Evolutionary conservation across 1,140 invertebrate genomes (phyloP), one percentile per base, ranked within the genome.

Genomic region (Leptoteleia sp.): DNA sequence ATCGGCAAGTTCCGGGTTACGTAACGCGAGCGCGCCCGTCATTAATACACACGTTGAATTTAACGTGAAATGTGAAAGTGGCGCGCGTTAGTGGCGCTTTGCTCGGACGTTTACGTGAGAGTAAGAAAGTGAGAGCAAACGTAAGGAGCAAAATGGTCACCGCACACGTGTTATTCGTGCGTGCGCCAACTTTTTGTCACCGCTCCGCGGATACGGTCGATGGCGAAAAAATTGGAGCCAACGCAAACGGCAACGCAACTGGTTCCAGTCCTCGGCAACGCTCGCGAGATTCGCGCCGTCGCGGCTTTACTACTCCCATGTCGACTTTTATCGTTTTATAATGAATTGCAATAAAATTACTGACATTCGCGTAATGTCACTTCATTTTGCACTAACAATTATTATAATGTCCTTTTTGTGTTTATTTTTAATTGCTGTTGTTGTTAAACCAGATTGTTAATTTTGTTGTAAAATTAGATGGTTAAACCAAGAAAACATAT

Each of bases 21-120:
- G 72, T 84, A 85, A 80, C 37, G 12, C 33, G 33, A 43, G 45
- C 54, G 77, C 79, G 71, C 55, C 79, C 80, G 76, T 84, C 80
- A 80, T 81, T 84, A 83, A 83, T 80, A 80, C 65, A 65, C 75
- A 76, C 52, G n/a, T 29, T 62, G 70, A 85, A 85, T 84, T 85
- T 86, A 86, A 83, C 79, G 70, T 43, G 79, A 86, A 84, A 85
- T 81, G 85, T 85, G 85, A 87, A 87, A 87, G 85, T 85, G 19
- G 43, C 79, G 43, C 47, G 55, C 50, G 72, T 22, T 43, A 59
- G 15, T 43, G 67, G 52, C 52, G 75, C 52, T 67, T 62, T 55
- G 33, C n/a, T 35, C 12, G 25, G 48, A 62, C 35, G 15, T 70
- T 77, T 73, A 61, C 55, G 75, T 54, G 68, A 79, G 79, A 81